These are phyloP conservation scores for Acipenser oxyrinchus DNA, from an alignment of 2,797 vertebrate species.

Conservation along the genomic window DNA sequence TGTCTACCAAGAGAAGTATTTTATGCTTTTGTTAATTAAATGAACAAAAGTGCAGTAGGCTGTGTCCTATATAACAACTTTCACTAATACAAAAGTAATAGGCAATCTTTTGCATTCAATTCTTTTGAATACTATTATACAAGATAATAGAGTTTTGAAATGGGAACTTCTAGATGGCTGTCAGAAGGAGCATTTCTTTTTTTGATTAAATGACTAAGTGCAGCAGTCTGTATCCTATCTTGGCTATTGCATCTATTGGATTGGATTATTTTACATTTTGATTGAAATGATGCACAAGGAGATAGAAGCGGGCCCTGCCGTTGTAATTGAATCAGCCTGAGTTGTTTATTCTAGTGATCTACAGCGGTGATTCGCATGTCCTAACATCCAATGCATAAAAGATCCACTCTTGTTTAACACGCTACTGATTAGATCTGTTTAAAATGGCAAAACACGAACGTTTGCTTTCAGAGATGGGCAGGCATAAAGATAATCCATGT, in stretches of 20 bases:
- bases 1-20: conserved; percentile 53
- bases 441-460: conserved; percentile 67
- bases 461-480: conserved; percentile 63
- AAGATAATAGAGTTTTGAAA: conserved; percentile 85
- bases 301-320: conserved; percentile 85
- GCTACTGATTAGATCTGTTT: conserved; percentile 87
- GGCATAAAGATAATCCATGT: conserved; percentile 68
- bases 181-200: conserved; percentile 68
- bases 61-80: conserved; percentile 61
- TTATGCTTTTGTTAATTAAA: conserved; percentile 85
- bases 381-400: conserved; percentile 88
- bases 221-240: conserved; percentile 95
- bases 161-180: conserved; percentile 77
- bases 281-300: conserved; percentile 97
- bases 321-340: conserved; percentile 93
- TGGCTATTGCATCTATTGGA: conserved; percentile 81
- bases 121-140: conserved; percentile 80
- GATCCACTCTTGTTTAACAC: conserved; percentile 89
- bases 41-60: conserved; percentile 64
- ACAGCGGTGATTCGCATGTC: conserved; percentile 81
- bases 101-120: conserved; percentile 68
- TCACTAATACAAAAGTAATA: conserved; percentile 69
- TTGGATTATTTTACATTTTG: conserved; percentile 99
- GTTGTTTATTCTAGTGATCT: conserved; percentile 95
- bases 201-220: conserved; percentile 83